Conservation (phyloP, 1,140 invertebrate species). For the Brachionus paranguensis region DNA sequence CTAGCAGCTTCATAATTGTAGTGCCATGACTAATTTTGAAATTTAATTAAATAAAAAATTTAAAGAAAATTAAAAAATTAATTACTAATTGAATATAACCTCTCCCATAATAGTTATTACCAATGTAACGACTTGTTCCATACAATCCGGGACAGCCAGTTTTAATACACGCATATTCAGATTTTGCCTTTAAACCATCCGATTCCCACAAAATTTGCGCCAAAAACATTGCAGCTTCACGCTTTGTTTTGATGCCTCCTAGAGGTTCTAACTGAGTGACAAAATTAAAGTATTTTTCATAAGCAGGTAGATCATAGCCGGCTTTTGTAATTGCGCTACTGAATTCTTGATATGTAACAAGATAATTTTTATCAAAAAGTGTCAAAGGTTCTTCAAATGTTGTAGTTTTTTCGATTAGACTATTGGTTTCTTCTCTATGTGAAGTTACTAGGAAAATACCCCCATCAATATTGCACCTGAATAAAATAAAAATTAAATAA, state of each 20-base stretch:
- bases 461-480: not conserved
- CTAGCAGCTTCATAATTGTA: constrained; percentile 40
- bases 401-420: not conserved
- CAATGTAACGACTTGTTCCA: not conserved
- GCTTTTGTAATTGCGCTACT: not conserved
- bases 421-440: not conserved
- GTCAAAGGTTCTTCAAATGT: not conserved
- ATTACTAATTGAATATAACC: constrained; percentile 39
- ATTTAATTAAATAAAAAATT: not conserved
- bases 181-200: constrained; percentile 18
- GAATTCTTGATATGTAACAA: not conserved
- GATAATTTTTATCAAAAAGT: not conserved
- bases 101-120: constrained; percentile 28
- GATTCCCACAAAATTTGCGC: constrained; percentile 36
- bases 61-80: not conserved
- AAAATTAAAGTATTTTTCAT: constrained; percentile 34
- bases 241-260: constrained; percentile 28
- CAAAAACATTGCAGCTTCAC: constrained; percentile 40
- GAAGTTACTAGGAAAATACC: not conserved
- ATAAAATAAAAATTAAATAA: not conserved
- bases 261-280: constrained; percentile 2
- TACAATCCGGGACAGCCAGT: not conserved
- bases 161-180: constrained; percentile 16
- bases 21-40: not conserved
- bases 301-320: not conserved